phyloP scores from a whole-genome alignment of 1,140 invertebrate species.

The Drosophila nikananu region DNA sequence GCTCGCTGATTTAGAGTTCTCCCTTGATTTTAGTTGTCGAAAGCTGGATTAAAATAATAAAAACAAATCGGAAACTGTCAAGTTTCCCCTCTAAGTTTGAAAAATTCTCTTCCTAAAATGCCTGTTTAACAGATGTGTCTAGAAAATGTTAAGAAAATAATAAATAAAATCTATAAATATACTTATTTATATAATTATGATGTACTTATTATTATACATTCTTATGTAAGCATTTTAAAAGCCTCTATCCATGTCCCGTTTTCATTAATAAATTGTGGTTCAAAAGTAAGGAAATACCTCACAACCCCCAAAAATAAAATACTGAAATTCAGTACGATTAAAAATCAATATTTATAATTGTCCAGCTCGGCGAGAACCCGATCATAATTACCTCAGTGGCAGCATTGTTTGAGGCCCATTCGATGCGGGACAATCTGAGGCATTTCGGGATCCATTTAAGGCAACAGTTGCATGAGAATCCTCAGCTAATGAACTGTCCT shows the following conservation, averaged over 20 bases:
- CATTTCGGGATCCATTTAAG: neutral
- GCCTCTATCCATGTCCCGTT: neutral
- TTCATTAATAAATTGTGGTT: neutral
- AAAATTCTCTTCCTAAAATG: no score
- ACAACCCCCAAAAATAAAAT: neutral
- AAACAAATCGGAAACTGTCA: no score
- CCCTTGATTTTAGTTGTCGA: no score
- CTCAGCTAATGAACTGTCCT: constrained; percentile 35
- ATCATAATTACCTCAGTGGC: constrained; percentile 14
- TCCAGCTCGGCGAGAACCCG: neutral
- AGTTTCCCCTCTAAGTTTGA: no score
- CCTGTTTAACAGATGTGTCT: no score
- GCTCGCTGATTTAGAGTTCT: no score
- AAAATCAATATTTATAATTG: constrained; percentile 23
- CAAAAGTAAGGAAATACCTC: neutral
- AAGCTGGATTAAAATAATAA: no score
- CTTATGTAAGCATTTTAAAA: neutral
- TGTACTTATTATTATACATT: no score
- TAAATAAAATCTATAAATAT: no score
- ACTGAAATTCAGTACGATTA: neutral
- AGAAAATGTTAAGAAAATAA: no score
- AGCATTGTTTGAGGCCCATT: constrained; percentile 9
- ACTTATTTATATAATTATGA: no score
- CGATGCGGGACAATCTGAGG: constrained; percentile 12
- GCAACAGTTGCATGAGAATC: constrained; percentile 18